Conservation (phyloP, 2,797 vertebrate species). For the Pseudomugil gertrudae region DNA sequence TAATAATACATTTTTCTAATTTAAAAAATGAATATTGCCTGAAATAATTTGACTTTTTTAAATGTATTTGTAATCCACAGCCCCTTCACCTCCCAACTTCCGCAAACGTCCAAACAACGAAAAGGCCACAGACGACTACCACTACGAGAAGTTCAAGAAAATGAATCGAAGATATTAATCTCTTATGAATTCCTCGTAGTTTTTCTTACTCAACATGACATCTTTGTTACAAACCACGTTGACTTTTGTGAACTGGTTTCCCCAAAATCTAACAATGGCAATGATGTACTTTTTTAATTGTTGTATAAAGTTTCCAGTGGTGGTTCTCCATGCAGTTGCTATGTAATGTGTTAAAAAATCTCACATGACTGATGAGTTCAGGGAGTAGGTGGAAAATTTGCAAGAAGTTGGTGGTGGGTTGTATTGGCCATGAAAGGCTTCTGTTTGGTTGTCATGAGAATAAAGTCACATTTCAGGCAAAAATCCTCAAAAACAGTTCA, state of each 20-base stretch:
- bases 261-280: not conserved
- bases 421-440: not conserved
- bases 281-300: slow-evolving; percentile 39
- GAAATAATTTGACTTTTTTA: not conserved
- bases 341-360: not conserved
- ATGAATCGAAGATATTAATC: slow-evolving; percentile 94
- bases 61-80: slow-evolving; percentile 11
- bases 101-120: slow-evolving; percentile 96
- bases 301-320: slow-evolving; percentile 33
- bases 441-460: not conserved
- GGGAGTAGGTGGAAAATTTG: too few relatives aligned
- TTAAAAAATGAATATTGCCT: not conserved
- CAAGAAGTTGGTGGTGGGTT: too few relatives aligned
- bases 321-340: slow-evolving; percentile 8
- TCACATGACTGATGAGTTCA: not conserved
- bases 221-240: not conserved
- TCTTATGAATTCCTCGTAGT: not conserved
- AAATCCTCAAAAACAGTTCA: not conserved
- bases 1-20: not conserved
- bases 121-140: slow-evolving; percentile 97
- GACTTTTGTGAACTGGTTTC: not conserved
- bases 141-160: slow-evolving; percentile 99
- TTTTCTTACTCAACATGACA: not conserved
- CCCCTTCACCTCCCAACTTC: slow-evolving; percentile 86
- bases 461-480: not conserved